A percentile compares a stretch with the other conserved stretches of the same genome.
These are phyloP conservation scores for Nipponia nippon DNA, from an alignment of 2,113 vertebrate species.

Conservation along the genomic window DNA sequence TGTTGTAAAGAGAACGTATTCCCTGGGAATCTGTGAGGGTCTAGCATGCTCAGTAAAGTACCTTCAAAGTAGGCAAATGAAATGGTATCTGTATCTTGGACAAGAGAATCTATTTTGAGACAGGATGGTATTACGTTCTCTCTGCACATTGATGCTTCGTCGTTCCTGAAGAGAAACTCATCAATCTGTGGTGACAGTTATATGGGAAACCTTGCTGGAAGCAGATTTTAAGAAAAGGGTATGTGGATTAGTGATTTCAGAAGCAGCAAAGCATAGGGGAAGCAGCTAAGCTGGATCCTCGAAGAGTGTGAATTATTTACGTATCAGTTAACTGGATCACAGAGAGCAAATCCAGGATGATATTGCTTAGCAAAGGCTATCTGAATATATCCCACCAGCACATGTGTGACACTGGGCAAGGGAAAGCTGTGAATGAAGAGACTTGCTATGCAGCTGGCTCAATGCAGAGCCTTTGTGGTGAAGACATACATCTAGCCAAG, in stretches of 20 bases:
- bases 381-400: not conserved
- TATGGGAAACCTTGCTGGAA: slow-evolving; percentile 31
- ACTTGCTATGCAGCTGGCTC: not conserved
- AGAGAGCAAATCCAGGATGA: not conserved
- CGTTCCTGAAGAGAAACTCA: slow-evolving; percentile 32
- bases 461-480: not conserved
- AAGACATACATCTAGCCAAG: slow-evolving; percentile 4
- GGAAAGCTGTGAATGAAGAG: not conserved
- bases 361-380: not conserved
- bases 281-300: not conserved
- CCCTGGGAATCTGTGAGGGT: not conserved
- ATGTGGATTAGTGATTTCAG: slow-evolving; percentile 32
- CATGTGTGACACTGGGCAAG: not conserved
- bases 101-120: not conserved
- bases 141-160: not conserved
- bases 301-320: slow-evolving; percentile 26
- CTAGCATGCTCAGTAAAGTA: not conserved
- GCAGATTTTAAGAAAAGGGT: slow-evolving; percentile 8
- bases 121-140: not conserved
- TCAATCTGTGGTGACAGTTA: slow-evolving; percentile 48
- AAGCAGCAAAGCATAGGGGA: slow-evolving; percentile 28
- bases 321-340: slow-evolving; percentile 18
- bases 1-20: not conserved
- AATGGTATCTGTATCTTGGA: not conserved
- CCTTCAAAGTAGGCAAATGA: not conserved